Base-by-base conservation (phyloP, 1,140 invertebrate species). In the Macrosteles quadrilineatus region DNA sequence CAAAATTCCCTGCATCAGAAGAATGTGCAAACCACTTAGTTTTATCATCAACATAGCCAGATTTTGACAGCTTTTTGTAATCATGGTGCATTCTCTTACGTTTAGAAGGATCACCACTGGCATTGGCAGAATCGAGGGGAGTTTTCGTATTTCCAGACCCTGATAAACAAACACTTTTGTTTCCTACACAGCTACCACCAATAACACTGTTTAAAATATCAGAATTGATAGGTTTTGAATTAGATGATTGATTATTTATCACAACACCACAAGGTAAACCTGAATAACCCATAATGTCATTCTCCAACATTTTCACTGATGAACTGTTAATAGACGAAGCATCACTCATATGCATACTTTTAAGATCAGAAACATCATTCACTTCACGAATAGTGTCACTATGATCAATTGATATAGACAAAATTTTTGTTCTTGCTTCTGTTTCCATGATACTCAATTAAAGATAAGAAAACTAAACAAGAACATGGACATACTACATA, bases 11-110 rank as follows among this genome's bases (percentile, higher is more conserved):
- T 36, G 2, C 6, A 50, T 50, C 47, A 19, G 47, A 50, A 9
- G 14, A 21, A 45, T 64, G 64, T 12, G 73, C 67, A 64, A 70
- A 74, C 25, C 66, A 69, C 47, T 71, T 74, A 11, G 70, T 64
- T 43, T 67, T 66, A 65, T 74, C 73, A 66, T 74, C 73, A 67
- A 74, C 71, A 68, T 74, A 74, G 25, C 73, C 73, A 50, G 73
- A 72, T 57, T 72, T 74, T 69, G 73, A 74, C 19, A 74, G 50
- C 63, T 72, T 72, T 27, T 71, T 69, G 43, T 74, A 74, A 53
- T 74, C 73, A 68, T 74, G 73, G 55, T 72, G 71, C 45, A 74
- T 25, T 66, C 73, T 70, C 31, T 74, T 74, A 30, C 73, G 55
- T 71, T 74, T 74, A 11, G 63, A 62, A 19, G 55, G 68, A 27